These are phyloP conservation scores for Ryuthela nishihirai DNA, from an alignment of 2,888 invertebrate genomes.

Conservation along the genomic window DNA sequence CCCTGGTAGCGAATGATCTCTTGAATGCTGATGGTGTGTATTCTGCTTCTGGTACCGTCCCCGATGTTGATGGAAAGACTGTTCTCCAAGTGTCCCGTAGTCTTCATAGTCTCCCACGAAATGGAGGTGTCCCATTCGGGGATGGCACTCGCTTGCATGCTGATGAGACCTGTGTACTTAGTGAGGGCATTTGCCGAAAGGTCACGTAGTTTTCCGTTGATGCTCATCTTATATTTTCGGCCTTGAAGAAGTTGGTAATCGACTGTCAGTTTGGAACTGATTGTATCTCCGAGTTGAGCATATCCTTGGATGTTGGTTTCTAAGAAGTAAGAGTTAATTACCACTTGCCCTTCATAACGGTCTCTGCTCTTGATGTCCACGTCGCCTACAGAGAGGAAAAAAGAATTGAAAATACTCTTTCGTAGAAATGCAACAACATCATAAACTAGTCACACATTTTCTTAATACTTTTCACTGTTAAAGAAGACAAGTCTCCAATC, in stretches of 20 bases:
- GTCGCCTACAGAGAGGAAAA: slow-evolving; percentile 8
- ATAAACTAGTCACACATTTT: too few species aligned
- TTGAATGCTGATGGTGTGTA: slow-evolving; percentile 31
- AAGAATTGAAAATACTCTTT: background rate
- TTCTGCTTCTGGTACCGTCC: slow-evolving; percentile 23
- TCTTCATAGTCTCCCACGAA: slow-evolving; percentile 31
- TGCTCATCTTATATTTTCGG: slow-evolving; percentile 25
- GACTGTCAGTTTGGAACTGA: slow-evolving; percentile 29
- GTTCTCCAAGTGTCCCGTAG: slow-evolving; percentile 37
- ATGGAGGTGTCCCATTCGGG: slow-evolving; percentile 37
- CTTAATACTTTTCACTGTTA: too few species aligned
- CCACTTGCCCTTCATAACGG: slow-evolving; percentile 37
- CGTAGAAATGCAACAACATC: too few species aligned
- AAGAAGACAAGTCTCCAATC: too few species aligned
- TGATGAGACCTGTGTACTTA: slow-evolving; percentile 27
- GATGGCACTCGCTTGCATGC: slow-evolving; percentile 26
- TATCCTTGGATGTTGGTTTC: slow-evolving; percentile 36
- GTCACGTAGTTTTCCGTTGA: slow-evolving; percentile 34
- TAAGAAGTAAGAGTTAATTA: slow-evolving; percentile 20
- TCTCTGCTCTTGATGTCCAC: slow-evolving; percentile 19
- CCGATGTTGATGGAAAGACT: slow-evolving; percentile 25
- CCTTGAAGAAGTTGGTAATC: slow-evolving; percentile 34
- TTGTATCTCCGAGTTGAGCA: slow-evolving; percentile 22
- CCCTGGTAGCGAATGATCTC: slow-evolving; percentile 34
- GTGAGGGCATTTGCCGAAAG: slow-evolving; percentile 25